Conservation (phyloP, 2,888 invertebrate genomes). For the Julus scanicus region DNA sequence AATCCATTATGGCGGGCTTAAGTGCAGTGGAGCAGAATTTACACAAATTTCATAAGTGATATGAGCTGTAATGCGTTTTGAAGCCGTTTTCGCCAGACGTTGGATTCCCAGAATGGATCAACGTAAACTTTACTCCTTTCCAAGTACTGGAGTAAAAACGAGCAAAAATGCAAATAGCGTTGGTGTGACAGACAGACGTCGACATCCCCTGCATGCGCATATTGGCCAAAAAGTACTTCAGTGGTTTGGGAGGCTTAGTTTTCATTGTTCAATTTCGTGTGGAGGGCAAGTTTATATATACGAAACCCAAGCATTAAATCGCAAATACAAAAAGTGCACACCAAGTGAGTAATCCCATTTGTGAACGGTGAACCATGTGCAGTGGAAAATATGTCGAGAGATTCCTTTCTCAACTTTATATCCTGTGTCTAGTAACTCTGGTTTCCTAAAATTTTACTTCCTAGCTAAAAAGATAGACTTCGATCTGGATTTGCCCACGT, state of each 20-base stretch:
- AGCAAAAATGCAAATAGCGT: slow-evolving; percentile 44
- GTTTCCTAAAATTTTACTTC: background rate
- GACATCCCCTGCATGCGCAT: background rate
- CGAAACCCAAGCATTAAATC: background rate
- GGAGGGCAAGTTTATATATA: background rate
- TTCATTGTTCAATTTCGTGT: background rate
- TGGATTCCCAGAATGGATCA: slow-evolving; percentile 42
- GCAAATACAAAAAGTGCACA: background rate
- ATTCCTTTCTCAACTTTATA: background rate
- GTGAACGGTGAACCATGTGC: background rate
- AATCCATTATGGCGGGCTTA: background rate
- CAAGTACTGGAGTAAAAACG: background rate
- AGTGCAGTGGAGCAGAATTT: slow-evolving; percentile 37
- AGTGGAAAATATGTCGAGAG: background rate
- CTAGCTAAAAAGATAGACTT: background rate
- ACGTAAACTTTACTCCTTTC: background rate
- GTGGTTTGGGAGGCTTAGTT: slow-evolving; percentile 24
- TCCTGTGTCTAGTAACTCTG: background rate
- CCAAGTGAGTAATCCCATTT: slow-evolving; percentile 28
- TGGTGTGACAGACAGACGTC: slow-evolving; percentile 16
- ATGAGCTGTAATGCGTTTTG: slow-evolving; percentile 29
- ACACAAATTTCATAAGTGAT: slow-evolving; percentile 45
- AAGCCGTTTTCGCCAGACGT: slow-evolving; percentile 41
- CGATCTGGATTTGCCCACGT: background rate
- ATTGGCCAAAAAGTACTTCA: background rate